Evolutionary conservation across 2,888 invertebrate species (phyloP), one percentile per base, ranked within the genome.

Genomic region (Polyommatus iphigenia): DNA sequence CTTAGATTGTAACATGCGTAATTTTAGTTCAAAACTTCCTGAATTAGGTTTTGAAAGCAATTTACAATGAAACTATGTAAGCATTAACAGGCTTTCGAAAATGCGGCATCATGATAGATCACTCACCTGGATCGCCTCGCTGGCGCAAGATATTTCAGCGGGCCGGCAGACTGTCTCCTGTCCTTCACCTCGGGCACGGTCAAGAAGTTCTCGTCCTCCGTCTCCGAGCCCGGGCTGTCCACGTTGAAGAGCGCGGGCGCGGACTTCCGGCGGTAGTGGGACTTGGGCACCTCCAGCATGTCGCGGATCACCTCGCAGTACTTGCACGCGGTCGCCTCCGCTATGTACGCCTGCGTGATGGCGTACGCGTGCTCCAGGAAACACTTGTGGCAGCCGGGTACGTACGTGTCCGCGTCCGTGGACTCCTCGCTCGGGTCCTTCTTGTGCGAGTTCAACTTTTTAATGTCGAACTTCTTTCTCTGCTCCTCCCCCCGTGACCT

Each of bases 91-190:
- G n/a, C n/a, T n/a, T n/a, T n/a, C n/a, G n/a, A n/a, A n/a, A n/a
- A n/a, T n/a, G n/a, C n/a, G n/a, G n/a, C n/a, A n/a, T n/a, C n/a
- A n/a, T n/a, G n/a, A 46, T 0, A 10, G 46, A 46, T 46, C 29
- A 62, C 92, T 88, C 79, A 94, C 94, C 94, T 94, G 0, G 88
- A 86, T 87, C 91, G 88, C 82, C 92, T 88, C 6, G 92, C 87
- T 84, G 93, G 88, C 80, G 88, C 83, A 18, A 90, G 84, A 83
- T 90, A 94, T 83, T 91, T 92, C 79, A 94, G 80, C 2, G 93
- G 93, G 0, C 93, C 95, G 1, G 95, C 94, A 0, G 95, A 95
- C 82, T 95, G 95, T 82, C 95, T 92, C 80, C 95, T 88, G 71
- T 88, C 87, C 78, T 89, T 90, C 71, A 90, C 85, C 6, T 84